Evolutionary conservation across 2,113 vertebrate species (phyloP), one percentile per base, ranked within the genome.

Genomic region (Quiscalus mexicanus): DNA sequence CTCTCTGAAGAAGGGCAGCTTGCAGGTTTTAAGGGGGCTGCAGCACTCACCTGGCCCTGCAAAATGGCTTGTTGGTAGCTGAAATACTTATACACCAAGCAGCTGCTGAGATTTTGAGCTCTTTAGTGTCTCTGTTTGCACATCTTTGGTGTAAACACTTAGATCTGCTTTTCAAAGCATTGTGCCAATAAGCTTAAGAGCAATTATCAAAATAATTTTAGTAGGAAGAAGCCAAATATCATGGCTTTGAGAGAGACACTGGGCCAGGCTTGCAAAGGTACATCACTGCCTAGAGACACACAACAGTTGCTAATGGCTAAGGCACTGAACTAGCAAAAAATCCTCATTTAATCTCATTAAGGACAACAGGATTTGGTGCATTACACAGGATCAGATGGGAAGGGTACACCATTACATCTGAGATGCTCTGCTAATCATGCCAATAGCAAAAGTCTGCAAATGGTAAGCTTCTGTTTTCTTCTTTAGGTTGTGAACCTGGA

Each of bases 331-430:
- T 56, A 44, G 39, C 17, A 74, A 76, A 77, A 96, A 95, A 96
- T 70, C 71, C 70, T 76, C 56, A 50, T 93, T 84, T 82, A 89
- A 93, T 88, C 85, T 86, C 70, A 82, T 55, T 81, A 81, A 87
- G 69, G 76, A 64, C 88, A 88, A 86, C 49, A 68, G 49, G 82
- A 90, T 90, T 90, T 0, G 5, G 75, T 81, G 76, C 76, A 68
- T 91, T 88, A 62, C 49, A 78, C 35, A 44, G 47, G 83, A 87
- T 93, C 64, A 68, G 79, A 74, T 88, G 63, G 79, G 69, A 90
- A 88, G 91, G 60, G 76, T 64, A 56, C 58, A 56, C 12, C 9
- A n/a, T 45, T 84, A 60, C 2, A 12, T 80, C 56, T 67, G 79
- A 77, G 45, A 93, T 45, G 47, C 2, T 15, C 70, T 88, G 68